Evolutionary conservation across 1,140 invertebrate genomes (phyloP), one percentile per base, ranked within the genome.

Genomic region (Drosophila nikananu): DNA sequence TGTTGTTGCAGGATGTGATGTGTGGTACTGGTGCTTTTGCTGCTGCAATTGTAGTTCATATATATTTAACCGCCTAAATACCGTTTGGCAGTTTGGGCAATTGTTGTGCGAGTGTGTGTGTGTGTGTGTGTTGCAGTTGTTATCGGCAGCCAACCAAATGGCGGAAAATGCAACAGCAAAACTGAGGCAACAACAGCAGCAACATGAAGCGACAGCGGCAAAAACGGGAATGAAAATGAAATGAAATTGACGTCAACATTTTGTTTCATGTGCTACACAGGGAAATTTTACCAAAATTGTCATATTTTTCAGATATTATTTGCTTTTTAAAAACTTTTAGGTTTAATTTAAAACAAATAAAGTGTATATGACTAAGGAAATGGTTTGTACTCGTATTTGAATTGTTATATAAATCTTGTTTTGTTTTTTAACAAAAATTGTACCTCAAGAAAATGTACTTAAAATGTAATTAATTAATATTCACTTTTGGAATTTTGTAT

Each of bases 61-160:
- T 83, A 83, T 83, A 83, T 83, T 83, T 83, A 80, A 83, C 81
- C 81, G 81, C 81, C 81, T 83, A 83, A 83, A 83, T 83, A 83
- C 81, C 83, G 81, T 83, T 83, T 83, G 81, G 76, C 81, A 77
- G 77, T 83, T 65, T 70, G 39, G 54, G 27, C 66, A 48, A 51
- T 71, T 59, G 65, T 58, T 72, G 49, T 44, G 42, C 27, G 17
- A 67, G 48, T 44, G 42, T 35, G 65, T 70, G 25, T 57, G 23
- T 67, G 49, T 54, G 30, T 72, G 49, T 46, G 55, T 58, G 64
- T 37, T 63, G 46, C 65, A 71, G 81, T 83, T 83, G 81, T 83
- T 83, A 83, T 83, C 81, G 77, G 81, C 81, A 77, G 77, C 76
- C 83, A 55, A 76, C 81, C 81, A 84, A 83, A 83, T 73, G 81